Evolutionary conservation across 2,888 invertebrate genomes (phyloP), one percentile per base, ranked within the genome.

Genomic region (Archaeoteleia sp.): DNA sequence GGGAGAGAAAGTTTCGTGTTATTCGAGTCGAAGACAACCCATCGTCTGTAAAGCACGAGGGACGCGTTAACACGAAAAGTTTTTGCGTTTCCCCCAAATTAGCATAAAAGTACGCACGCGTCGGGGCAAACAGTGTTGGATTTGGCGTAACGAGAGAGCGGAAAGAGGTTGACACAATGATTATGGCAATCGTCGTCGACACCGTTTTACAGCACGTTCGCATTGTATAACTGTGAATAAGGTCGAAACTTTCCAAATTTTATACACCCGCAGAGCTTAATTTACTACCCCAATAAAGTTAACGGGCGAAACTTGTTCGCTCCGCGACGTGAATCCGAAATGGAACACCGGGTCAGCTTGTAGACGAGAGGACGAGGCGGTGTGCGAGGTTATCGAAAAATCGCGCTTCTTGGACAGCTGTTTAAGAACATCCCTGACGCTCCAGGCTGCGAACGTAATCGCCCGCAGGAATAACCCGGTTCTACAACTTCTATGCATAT

Each of bases 1-100:
- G 6, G 51, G 27, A 43, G 51, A 55, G 43, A 62, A 51, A 58
- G 34, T 54, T 57, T 60, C 14, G 42, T 51, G 60, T 55, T 49
- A 27, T 43, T 43, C 42, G 23, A 32, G 15, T 40, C 43, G 51
- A 55, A 54, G 51, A 49, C 51, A 43, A 65, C 49, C 48, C 37
- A 37, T 39, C 27, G 40, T 46, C 42, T 45, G 30, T 37, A 39
- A 35, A 17, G 17, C 32, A 39, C 71, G 51, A 61, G 75, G 71
- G 72, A 74, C 70, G 72, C 76, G 77, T 78, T 78, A 78, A 78
- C 77, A 75, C 72, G 78, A 74, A 76, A 78, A 78, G 70, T 78
- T 78, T 51, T 46, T 35, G 62, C 73, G 66, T 68, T 68, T 68
- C n/a, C 60, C 58, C 54, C 40, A 23, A 29, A 68, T 68, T 63